These are phyloP conservation scores for Corythoichthys haematopterus DNA, from an alignment of 2,113 vertebrate genomes.

Conservation along the genomic window DNA sequence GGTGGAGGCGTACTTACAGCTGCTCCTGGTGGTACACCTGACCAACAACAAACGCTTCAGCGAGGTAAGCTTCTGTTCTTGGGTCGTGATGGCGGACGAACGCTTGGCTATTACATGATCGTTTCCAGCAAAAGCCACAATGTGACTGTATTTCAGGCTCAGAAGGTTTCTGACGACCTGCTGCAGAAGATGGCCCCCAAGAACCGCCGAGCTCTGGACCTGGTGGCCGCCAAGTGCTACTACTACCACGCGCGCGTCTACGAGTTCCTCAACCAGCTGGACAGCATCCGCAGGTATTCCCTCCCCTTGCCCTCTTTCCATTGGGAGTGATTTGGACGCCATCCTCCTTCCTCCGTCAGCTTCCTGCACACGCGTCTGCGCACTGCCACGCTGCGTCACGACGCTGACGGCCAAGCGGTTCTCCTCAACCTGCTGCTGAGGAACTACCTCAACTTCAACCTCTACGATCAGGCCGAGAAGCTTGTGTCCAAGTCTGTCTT, in stretches of 20 bases:
- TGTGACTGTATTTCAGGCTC: conserved; percentile 74
- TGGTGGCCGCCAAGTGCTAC: conserved; percentile 95
- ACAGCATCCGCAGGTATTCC: conserved; percentile 84
- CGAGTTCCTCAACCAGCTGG: conserved; percentile 89
- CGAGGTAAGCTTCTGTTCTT: conserved; percentile 67
- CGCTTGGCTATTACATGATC: background rate
- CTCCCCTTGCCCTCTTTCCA: background rate
- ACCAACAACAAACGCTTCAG: conserved; percentile 89
- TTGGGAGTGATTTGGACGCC: background rate
- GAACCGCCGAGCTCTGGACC: conserved; percentile 91
- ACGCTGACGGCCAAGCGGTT: conserved; percentile 90
- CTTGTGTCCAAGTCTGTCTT: conserved; percentile 96
- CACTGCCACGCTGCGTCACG: conserved; percentile 89
- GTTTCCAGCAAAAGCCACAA: background rate
- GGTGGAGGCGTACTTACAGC: conserved; percentile 91
- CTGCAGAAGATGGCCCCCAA: conserved; percentile 94
- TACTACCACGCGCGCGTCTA: conserved; percentile 94
- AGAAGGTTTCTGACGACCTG: conserved; percentile 90
- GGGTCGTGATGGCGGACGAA: too few species aligned
- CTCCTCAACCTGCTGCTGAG: conserved; percentile 93
- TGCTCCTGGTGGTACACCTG: conserved; percentile 89
- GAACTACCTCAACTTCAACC: conserved; percentile 93
- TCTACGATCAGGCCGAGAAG: conserved; percentile 97
- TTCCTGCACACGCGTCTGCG: conserved; percentile 88
- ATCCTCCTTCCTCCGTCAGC: background rate